These are phyloP conservation scores for Sturmia bella DNA, from an alignment of 2,888 invertebrate species.

Conservation along the genomic window DNA sequence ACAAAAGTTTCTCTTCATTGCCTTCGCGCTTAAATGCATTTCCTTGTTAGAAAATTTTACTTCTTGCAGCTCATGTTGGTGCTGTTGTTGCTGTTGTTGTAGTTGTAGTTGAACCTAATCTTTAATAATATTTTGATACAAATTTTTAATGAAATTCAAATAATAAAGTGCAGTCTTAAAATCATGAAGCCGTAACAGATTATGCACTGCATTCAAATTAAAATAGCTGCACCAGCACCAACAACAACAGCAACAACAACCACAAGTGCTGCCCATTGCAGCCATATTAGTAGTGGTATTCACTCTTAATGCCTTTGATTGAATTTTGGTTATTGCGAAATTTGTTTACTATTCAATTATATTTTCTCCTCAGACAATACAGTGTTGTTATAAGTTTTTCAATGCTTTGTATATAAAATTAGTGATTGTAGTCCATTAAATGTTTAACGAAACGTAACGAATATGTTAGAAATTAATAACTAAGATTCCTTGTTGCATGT, in stretches of 20 bases:
- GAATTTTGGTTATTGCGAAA: too few relatives aligned
- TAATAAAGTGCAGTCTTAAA: conserved; percentile 44
- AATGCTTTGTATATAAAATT: too few relatives aligned
- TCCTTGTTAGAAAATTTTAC: conserved; percentile 31
- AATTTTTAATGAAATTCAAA: conserved; percentile 34
- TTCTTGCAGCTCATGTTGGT: not conserved
- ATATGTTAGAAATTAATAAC: too few relatives aligned
- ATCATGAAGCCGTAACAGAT: conserved; percentile 52
- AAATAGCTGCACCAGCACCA: not conserved
- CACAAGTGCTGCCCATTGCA: not conserved
- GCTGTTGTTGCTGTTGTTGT: too few relatives aligned
- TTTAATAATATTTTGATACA: conserved; percentile 2
- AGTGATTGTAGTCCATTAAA: too few relatives aligned
- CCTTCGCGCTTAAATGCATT: conserved; percentile 23
- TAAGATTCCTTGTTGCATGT: too few relatives aligned
- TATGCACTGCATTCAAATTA: conserved; percentile 45
- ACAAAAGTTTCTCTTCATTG: conserved; percentile 44
- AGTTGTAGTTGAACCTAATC: not conserved
- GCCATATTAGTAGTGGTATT: conserved; percentile 2
- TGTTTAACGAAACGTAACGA: too few relatives aligned
- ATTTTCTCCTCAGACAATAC: too few relatives aligned
- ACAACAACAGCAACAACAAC: not conserved
- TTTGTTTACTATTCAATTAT: too few relatives aligned
- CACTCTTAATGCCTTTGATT: too few relatives aligned
- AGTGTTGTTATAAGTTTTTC: too few relatives aligned